Evolutionary conservation across 2,888 invertebrate genomes (phyloP), one percentile per base, ranked within the genome.

Genomic region (Fabriciana adippe): DNA sequence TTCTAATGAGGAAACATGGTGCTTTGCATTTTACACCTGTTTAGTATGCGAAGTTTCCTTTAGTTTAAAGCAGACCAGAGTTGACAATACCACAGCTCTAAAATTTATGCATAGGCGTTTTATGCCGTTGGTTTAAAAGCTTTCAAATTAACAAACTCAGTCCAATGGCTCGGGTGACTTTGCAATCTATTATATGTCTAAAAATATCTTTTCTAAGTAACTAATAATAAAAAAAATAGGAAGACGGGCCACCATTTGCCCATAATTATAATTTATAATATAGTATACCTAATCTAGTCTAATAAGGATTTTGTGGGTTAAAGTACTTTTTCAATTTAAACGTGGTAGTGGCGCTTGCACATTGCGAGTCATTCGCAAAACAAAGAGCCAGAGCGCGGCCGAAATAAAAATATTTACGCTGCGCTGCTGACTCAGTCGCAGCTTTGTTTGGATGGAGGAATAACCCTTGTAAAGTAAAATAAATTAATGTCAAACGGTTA

Each of bases 331-430:
- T 80, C 77, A 82, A 78, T 81, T 82, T 87, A 90, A 89, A 89
- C 87, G 75, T 80, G 77, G 78, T 78, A 78, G 76, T 74, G 78
- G 80, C 85, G 83, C 66, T 72, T 66, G 57, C 57, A 73, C 69
- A 66, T 67, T 72, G 69, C 73, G 71, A 89, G 85, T 88, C 87
- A 89, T 90, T 90, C 86, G 90, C 90, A 88, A 90, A 91, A 91
- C 91, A 92, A 92, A 90, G 89, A 84, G 78, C 78, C 80, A 76
- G 79, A 82, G 83, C 81, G 81, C 80, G 81, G 81, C 79, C 84
- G 81, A 89, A 90, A 90, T 90, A 90, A 91, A 91, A 91, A 91
- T 90, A 91, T 90, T 91, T 90, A 89, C 85, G 84, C 82, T 83
- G 84, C 80, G 81, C 78, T 77, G 83, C 87, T 90, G 91, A 90